Evolutionary conservation across 2,113 vertebrate genomes (phyloP).

Genomic region (Macquaria ambigua): DNA sequence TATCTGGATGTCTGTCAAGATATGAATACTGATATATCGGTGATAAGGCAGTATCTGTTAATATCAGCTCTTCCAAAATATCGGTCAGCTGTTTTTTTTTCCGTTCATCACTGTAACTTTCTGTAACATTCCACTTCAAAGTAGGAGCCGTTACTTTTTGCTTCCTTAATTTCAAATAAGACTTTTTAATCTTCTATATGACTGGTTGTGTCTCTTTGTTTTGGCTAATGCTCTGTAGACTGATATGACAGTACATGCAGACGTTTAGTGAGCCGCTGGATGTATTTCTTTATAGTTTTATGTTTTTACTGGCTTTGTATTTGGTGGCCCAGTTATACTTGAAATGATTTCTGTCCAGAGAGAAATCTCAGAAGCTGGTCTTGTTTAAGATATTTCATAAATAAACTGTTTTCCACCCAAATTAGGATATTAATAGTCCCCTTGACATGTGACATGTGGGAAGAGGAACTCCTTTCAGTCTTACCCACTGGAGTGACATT

Average conservation of each 20-base stretch:
- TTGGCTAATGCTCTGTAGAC: not conserved
- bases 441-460: not conserved
- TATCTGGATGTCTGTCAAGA: not conserved
- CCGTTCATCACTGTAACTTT: not conserved
- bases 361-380: conserved; percentile 11
- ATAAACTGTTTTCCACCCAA: conserved; percentile 41
- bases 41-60: not conserved
- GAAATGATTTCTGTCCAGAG: not conserved
- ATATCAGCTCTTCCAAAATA: not conserved
- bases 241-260: not conserved
- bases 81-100: not conserved
- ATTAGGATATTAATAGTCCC: not conserved
- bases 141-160: conserved; percentile 3
- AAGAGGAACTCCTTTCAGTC: not conserved
- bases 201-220: conserved; percentile 1
- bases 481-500: not conserved
- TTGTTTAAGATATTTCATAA: conserved; percentile 33
- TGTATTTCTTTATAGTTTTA: not conserved
- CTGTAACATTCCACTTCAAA: conserved; percentile 38
- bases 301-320: not conserved
- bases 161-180: conserved; percentile 39
- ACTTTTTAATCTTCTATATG: conserved; percentile 33
- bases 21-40: not conserved
- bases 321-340: not conserved
- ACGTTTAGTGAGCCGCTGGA: not conserved